These are phyloP conservation scores for Salarias fasciatus DNA, from an alignment of 2,797 vertebrate species.

Conservation along the genomic window DNA sequence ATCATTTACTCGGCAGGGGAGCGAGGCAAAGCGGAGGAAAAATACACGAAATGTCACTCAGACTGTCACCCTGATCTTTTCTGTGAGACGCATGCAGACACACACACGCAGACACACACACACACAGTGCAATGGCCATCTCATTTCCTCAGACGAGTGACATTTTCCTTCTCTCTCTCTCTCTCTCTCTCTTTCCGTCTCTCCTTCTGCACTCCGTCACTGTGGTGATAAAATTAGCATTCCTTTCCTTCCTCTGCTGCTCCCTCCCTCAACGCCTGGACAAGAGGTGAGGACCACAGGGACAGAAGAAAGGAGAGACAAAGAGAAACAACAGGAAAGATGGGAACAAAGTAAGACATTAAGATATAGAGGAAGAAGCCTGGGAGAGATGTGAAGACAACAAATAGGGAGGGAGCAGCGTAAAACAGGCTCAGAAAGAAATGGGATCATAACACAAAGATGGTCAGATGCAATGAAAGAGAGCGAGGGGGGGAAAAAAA, in stretches of 20 bases:
- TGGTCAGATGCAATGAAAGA: slow-evolving; percentile 24
- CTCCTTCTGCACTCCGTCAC: slow-evolving; percentile 60
- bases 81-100: slow-evolving; percentile 34
- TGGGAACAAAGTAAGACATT: slow-evolving; percentile 59
- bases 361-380: slow-evolving; percentile 35
- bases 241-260: slow-evolving; percentile 74
- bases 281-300: slow-evolving; percentile 77
- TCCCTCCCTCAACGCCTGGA: slow-evolving; percentile 68
- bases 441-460: slow-evolving; percentile 42
- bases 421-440: slow-evolving; percentile 31
- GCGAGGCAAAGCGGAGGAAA: slow-evolving; percentile 37
- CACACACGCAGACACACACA: slow-evolving; percentile 30
- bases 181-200: slow-evolving; percentile 51
- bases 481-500: slow-evolving; percentile 19
- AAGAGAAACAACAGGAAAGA: slow-evolving; percentile 54
- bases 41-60: slow-evolving; percentile 71
- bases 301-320: slow-evolving; percentile 54
- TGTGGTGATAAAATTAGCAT: slow-evolving; percentile 82
- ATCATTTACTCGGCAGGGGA: slow-evolving; percentile 62
- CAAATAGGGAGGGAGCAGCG: slow-evolving; percentile 32
- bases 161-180: slow-evolving; percentile 67
- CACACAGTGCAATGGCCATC: slow-evolving; percentile 63
- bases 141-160: slow-evolving; percentile 77
- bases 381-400: slow-evolving; percentile 31
- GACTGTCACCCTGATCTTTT: slow-evolving; percentile 73